These are phyloP conservation scores for Agonopterix alstromeriana DNA, from an alignment of 2,888 invertebrate genomes.

Conservation along the genomic window DNA sequence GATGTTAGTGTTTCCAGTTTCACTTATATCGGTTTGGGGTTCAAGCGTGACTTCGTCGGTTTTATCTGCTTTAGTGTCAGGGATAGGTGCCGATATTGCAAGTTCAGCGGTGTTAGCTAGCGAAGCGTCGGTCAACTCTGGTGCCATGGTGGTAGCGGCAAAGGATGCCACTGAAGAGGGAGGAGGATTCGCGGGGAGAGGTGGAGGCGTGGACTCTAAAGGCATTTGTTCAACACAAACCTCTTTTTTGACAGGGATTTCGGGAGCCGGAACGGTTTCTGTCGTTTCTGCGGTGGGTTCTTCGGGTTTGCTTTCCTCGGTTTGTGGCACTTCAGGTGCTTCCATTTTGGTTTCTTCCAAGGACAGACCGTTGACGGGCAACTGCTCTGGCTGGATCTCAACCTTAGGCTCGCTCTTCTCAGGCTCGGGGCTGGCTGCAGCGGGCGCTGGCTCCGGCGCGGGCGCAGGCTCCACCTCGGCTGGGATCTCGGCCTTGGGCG, in stretches of 20 bases:
- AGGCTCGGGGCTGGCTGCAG: slow-evolving; percentile 22
- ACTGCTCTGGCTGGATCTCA: slow-evolving; percentile 47
- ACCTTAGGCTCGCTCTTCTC: slow-evolving; percentile 35
- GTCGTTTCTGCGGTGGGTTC: slow-evolving; percentile 43
- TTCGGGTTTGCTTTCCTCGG: slow-evolving; percentile 47
- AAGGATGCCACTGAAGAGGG: slow-evolving; percentile 86
- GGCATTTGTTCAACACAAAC: slow-evolving; percentile 77
- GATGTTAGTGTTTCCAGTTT: slow-evolving; percentile 10
- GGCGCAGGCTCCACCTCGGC: slow-evolving; percentile 17
- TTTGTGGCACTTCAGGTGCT: slow-evolving; percentile 28
- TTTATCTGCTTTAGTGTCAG: slow-evolving; percentile 33
- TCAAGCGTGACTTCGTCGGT: slow-evolving; percentile 22
- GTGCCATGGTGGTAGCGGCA: slow-evolving; percentile 82
- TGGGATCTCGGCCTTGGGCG: slow-evolving; percentile 41
- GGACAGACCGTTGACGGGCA: slow-evolving; percentile 61
- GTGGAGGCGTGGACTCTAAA: slow-evolving; percentile 82
- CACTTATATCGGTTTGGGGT: slow-evolving; percentile 9
- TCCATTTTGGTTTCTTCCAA: slow-evolving; percentile 50
- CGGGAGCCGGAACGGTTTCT: slow-evolving; percentile 54
- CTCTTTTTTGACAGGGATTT: slow-evolving; percentile 68
- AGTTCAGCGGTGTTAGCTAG: slow-evolving; percentile 58
- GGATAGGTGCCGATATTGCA: slow-evolving; percentile 37
- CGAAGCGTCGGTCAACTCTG: slow-evolving; percentile 62
- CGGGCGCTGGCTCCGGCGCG: slow-evolving; percentile 4
- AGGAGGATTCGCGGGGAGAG: slow-evolving; percentile 84